Evolutionary conservation across 2,888 invertebrate species (phyloP), one percentile per base, ranked within the genome.

Genomic region (Sipha maydis): DNA sequence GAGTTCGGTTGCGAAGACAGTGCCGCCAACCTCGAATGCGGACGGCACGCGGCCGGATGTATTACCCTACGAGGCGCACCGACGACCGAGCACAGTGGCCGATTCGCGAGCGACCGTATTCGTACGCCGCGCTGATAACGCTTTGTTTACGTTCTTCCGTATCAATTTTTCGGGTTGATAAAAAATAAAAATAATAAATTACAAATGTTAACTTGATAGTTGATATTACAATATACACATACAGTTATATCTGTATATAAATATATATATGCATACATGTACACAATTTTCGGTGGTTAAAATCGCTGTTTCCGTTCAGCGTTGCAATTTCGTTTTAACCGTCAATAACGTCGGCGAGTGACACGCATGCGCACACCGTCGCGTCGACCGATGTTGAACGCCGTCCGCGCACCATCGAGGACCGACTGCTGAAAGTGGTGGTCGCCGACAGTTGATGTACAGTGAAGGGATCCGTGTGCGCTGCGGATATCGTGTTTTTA

Each of bases 81-180:
- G 48, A 3, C 2, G 34, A 41, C 28, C 67, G 77, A 85, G 69
- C 69, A 84, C 48, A 3, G 21, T 25, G 1, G 31, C 14, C 7
- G 19, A 73, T 31, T 7, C 38, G 14, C 25, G 19, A 75, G 17
- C 48, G 14, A 41, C 21, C n/a, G 75, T 88, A 80, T 80, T 79
- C 86, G 61, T 80, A 75, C 73, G 73, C 86, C 75, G 17, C 31
- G 9, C 41, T 88, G 86, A 80, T 88, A 88, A 73, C 80, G 80
- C 86, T 88, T 88, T 88, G 86, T 88, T 88, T 88, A 88, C n/a
- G 73, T 88, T 88, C 75, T n/a, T 75, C 75, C 38, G 61, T 80
- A 88, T 88, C 80, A 88, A 31, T 80, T 75, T 79, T 67, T 61
- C 41, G 56, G 28, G 75, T 75, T 80, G 86, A 86, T 88, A 80